Conservation (phyloP, 1,140 invertebrate genomes). For the Pectinophora gossypiella region DNA sequence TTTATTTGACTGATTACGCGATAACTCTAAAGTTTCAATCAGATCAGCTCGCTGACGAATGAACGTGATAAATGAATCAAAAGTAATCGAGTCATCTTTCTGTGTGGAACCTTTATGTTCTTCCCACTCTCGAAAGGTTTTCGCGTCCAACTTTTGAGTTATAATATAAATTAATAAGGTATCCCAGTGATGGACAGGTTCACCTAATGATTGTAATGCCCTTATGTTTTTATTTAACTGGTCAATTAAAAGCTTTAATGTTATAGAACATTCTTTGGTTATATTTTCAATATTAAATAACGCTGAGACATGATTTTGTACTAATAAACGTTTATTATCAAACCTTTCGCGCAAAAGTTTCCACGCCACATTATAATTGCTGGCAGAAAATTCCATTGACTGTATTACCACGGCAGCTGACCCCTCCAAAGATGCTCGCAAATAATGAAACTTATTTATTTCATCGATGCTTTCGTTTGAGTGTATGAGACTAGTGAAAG, state of each 20-base stretch:
- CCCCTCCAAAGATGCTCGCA: conserved; percentile 11
- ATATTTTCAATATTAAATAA: conserved; percentile 1
- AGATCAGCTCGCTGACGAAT: conserved; percentile 2
- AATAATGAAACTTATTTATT: not conserved
- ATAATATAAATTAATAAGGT: not conserved
- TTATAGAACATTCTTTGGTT: not conserved
- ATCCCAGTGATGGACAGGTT: not conserved
- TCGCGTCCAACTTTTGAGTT: not conserved
- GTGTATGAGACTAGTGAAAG: too few species aligned
- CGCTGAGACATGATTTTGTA: not conserved
- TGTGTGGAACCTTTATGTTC: conserved; percentile 1
- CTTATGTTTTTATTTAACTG: conserved; percentile 1
- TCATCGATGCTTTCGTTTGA: too few species aligned
- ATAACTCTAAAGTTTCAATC: conserved; percentile 2
- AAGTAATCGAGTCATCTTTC: not conserved
- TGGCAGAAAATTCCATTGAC: conserved; percentile 15
- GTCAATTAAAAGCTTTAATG: not conserved
- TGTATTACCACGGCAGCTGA: conserved; percentile 11
- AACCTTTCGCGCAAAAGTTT: conserved; percentile 16
- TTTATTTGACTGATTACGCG: not conserved
- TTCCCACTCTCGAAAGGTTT: not conserved
- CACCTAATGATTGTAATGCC: not conserved
- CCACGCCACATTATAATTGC: conserved; percentile 19
- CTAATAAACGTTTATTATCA: conserved; percentile 11
- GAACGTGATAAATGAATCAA: not conserved